These are phyloP conservation scores for Teleogryllus oceanicus DNA, from an alignment of 2,888 invertebrate species.

Conservation along the genomic window DNA sequence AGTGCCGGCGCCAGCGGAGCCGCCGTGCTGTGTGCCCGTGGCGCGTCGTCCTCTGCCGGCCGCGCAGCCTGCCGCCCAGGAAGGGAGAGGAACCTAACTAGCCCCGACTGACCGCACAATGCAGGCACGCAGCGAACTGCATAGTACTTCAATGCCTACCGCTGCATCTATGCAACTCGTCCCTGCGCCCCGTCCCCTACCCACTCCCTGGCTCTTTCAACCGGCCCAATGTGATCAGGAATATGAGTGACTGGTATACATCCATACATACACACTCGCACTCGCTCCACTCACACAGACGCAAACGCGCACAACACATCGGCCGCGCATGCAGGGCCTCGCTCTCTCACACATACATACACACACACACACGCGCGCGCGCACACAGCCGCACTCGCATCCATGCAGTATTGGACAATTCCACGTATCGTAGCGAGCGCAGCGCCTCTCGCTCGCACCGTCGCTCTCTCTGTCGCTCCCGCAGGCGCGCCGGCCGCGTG, in stretches of 20 bases:
- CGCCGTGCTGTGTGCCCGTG: background rate
- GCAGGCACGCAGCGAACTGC: constrained; percentile 23
- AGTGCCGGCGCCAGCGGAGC: background rate
- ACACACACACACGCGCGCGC: constrained; percentile 12
- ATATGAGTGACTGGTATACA: constrained; percentile 30
- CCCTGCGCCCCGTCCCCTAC: constrained; percentile 27
- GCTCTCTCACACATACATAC: background rate
- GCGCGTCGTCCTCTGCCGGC: background rate
- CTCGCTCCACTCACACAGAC: background rate
- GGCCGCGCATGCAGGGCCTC: constrained; percentile 4
- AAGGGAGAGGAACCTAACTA: constrained; percentile 20
- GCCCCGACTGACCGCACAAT: constrained; percentile 21
- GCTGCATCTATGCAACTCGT: constrained; percentile 24
- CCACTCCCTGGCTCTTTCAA: constrained; percentile 23
- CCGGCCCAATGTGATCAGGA: constrained; percentile 27
- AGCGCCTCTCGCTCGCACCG: too few relatives aligned
- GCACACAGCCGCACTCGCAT: constrained; percentile 25
- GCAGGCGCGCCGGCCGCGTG: background rate
- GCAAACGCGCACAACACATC: background rate
- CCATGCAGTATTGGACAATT: constrained; percentile 28
- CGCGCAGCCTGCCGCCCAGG: constrained; percentile 22
- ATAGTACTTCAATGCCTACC: constrained; percentile 20
- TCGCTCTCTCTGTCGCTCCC: background rate
- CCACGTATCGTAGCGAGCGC: constrained; percentile 19
- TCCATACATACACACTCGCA: constrained; percentile 18